Evolutionary conservation across 2,797 vertebrate species (phyloP).

Genomic region (Myripristis murdjan): DNA sequence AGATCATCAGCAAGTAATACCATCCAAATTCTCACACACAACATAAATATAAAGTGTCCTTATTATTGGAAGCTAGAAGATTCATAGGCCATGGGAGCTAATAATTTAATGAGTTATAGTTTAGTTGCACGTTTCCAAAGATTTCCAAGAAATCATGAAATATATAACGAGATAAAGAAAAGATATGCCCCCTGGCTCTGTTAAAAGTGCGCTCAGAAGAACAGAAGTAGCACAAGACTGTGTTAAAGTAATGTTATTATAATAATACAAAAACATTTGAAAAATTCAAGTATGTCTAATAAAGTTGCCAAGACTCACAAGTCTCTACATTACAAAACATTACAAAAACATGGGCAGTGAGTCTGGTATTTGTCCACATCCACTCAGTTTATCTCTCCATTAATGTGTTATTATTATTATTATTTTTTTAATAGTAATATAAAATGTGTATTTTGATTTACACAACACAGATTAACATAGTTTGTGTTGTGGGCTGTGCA

Average conservation of each 20-base stretch:
- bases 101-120: too few relatives aligned
- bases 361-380: conserved; percentile 22
- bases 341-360: too few relatives aligned
- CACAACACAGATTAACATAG: too few relatives aligned
- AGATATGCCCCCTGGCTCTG: not conserved
- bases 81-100: too few relatives aligned
- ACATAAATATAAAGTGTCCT: not conserved
- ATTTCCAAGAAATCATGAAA: too few relatives aligned
- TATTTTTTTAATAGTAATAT: conserved; percentile 15
- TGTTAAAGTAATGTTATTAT: not conserved
- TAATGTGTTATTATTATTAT: not conserved
- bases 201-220: not conserved
- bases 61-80: not conserved
- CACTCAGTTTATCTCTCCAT: conserved; percentile 6
- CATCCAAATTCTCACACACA: not conserved
- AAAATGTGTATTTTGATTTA: too few relatives aligned
- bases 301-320: not conserved
- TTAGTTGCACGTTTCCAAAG: too few relatives aligned
- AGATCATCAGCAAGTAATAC: not conserved
- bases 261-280: not conserved
- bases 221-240: not conserved
- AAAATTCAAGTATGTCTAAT: not conserved
- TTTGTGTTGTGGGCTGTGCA: too few relatives aligned
- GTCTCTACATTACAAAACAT: not conserved
- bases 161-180: too few relatives aligned